Percentiles rank a stretch among this genome's conserved stretches.
These are phyloP conservation scores for Microcaecilia unicolor DNA, from an alignment of 2,797 vertebrate genomes.

Conservation along the genomic window DNA sequence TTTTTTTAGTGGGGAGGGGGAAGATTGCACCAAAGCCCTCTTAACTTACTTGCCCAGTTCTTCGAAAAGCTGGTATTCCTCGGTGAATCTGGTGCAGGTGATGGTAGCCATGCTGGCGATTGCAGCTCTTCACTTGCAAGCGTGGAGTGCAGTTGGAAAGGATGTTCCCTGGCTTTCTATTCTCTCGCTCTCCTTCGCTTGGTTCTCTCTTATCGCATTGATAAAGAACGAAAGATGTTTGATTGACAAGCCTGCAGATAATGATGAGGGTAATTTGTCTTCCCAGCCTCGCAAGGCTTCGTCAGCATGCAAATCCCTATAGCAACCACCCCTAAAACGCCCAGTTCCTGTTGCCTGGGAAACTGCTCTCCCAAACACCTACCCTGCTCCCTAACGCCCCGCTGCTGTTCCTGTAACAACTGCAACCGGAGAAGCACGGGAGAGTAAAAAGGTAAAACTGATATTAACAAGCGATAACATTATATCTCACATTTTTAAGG, in stretches of 20 bases:
- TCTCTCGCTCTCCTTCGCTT: slow-evolving; percentile 19
- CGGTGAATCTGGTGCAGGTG: slow-evolving; percentile 94
- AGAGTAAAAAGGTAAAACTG: no score
- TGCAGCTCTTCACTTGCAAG: slow-evolving; percentile 36
- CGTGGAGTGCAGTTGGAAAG: slow-evolving; percentile 23
- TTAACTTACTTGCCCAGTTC: slow-evolving; percentile 96
- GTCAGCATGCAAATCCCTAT: slow-evolving; percentile 73
- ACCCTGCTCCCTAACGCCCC: slow-evolving; percentile 36
- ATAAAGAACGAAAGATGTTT: slow-evolving; percentile 57
- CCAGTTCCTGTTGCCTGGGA: slow-evolving; percentile 66
- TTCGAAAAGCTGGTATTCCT: slow-evolving; percentile 96
- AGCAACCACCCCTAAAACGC: slow-evolving; percentile 66
- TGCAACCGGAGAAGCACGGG: slow-evolving; percentile 17
- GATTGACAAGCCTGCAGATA: slow-evolving; percentile 68
- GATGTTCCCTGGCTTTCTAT: background rate
- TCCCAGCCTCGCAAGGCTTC: slow-evolving; percentile 68
- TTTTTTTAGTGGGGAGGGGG: no score
- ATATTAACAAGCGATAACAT: slow-evolving; percentile 5
- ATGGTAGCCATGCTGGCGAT: slow-evolving; percentile 83
- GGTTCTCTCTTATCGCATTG: slow-evolving; percentile 41
- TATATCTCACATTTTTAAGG: background rate
- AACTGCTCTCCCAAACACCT: slow-evolving; percentile 68
- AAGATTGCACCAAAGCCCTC: no score
- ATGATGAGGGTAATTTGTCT: slow-evolving; percentile 71
- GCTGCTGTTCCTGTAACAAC: slow-evolving; percentile 19